phyloP scores from a whole-genome alignment of 2,797 vertebrate species.

The Furcifer pardalis region DNA sequence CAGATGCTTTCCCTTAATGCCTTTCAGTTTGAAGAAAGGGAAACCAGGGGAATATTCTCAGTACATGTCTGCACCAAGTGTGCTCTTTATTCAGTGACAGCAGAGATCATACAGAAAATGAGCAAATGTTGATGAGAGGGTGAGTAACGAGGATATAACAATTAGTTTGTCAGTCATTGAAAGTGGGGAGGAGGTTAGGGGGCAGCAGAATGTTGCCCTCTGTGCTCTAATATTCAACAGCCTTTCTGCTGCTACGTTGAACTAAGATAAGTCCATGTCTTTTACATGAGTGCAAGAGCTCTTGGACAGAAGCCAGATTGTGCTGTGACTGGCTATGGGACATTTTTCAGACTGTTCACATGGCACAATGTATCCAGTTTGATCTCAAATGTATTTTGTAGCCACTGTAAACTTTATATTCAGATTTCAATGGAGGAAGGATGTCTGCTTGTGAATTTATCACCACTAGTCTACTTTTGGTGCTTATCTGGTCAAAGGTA shows the following conservation, averaged over 20 bases:
- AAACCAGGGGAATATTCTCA: not conserved
- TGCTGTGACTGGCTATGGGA: not conserved
- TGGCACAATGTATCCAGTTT: not conserved
- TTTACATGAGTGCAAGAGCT: no score
- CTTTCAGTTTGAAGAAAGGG: not conserved
- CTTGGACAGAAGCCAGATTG: no score
- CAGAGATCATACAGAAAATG: not conserved
- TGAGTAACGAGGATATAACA: no score
- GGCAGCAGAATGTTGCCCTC: not conserved
- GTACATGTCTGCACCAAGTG: not conserved
- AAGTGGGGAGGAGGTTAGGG: not conserved
- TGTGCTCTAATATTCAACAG: no score
- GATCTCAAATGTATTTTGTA: not conserved
- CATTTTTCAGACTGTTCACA: not conserved
- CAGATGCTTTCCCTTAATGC: not conserved
- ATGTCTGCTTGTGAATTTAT: not conserved
- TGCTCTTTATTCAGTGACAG: not conserved
- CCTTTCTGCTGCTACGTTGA: no score
- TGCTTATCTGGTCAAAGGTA: not conserved
- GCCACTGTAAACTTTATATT: no score
- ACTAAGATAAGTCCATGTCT: no score
- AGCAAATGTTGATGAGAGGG: no score
- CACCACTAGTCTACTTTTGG: no score
- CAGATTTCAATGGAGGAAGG: not conserved
- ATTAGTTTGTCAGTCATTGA: not conserved